Conservation (phyloP, 2,797 vertebrate species). For the Helicolenus hilgendorfi region DNA sequence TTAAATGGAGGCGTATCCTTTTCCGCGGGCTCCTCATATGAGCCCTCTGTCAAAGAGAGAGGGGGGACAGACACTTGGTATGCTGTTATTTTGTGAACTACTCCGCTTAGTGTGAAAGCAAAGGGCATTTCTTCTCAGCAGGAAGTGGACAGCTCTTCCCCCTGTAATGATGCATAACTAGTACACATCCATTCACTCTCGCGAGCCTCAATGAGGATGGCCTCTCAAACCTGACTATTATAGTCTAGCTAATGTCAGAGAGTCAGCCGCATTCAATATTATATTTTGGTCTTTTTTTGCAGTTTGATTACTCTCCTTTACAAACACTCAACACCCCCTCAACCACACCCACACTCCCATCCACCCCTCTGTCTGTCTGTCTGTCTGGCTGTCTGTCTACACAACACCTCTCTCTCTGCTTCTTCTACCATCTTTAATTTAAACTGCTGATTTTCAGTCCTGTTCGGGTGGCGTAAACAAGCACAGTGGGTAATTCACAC, state of each 20-base stretch:
- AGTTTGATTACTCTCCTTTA: constrained; percentile 88
- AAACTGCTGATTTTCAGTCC: constrained; percentile 93
- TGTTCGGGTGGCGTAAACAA: constrained; percentile 95
- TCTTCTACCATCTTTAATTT: constrained; percentile 91
- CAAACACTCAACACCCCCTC: constrained; percentile 80
- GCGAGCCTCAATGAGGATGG: constrained; percentile 74
- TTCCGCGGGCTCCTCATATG: constrained; percentile 68
- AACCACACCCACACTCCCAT: constrained; percentile 62
- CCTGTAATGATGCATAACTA: constrained; percentile 89
- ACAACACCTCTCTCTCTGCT: constrained; percentile 65
- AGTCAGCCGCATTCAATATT: constrained; percentile 79
- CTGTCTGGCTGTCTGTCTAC: constrained; percentile 24
- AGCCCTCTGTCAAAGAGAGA: constrained; percentile 72
- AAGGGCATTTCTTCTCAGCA: constrained; percentile 89
- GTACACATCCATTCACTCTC: constrained; percentile 82
- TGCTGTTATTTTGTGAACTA: constrained; percentile 90
- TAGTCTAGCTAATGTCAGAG: constrained; percentile 83
- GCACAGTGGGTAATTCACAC: constrained; percentile 98
- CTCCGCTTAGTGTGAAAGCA: constrained; percentile 86
- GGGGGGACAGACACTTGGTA: constrained; percentile 73
- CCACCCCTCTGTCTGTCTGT: constrained; percentile 30
- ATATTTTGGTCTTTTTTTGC: constrained; percentile 82
- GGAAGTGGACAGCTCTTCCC: constrained; percentile 85
- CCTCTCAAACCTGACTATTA: constrained; percentile 82
- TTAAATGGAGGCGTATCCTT: constrained; percentile 84